Evolutionary conservation across 2,113 vertebrate species (phyloP), one percentile per base, ranked within the genome.

Genomic region (Peromyscus leucopus): DNA sequence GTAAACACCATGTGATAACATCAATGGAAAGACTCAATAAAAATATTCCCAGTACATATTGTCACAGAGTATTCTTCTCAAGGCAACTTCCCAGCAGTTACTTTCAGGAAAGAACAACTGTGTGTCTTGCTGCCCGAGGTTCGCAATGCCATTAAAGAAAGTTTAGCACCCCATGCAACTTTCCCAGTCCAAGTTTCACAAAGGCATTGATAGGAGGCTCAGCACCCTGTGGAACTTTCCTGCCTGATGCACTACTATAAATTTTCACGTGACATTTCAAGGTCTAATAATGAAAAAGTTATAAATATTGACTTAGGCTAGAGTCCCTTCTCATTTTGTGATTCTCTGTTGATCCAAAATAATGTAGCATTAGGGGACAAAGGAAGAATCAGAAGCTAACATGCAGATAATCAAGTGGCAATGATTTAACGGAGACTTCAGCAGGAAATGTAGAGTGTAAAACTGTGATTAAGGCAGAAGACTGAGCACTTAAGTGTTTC

Each of bases 241-340:
- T 3, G 72, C 94, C 89, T 86, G 84, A 96, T 55, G 13, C n/a
- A 75, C 75, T 22, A 51, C 55, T 86, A 97, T 96, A 69, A 83
- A 93, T 91, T 97, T 97, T 93, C 96, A 97, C 91, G 39, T 24
- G 80, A 92, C 0, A 11, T 94, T 95, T 97, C 94, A 94, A 93
- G 92, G 36, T 89, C 93, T 97, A 95, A 97, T 96, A 95, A 97
- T 96, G 95, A 98, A 97, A 98, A 97, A 97, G 84, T 94, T 94
- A 16, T 93, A 98, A 96, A 91, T 92, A 97, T 55, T 97, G 97
- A 98, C 96, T 97, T 96, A 46, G 91, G 89, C 95, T 95, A 26
- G 55, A 84, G 92, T 65, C 91, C 65, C 22, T 91, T 93, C 51
- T 95, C 5, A 21, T 75, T 94, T 80, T 39, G 65, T 69, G 39